Percentiles rank a stretch among this genome's conserved stretches.
Conservation (phyloP, 2,113 vertebrate species). For the Pygoscelis antarcticus region DNA sequence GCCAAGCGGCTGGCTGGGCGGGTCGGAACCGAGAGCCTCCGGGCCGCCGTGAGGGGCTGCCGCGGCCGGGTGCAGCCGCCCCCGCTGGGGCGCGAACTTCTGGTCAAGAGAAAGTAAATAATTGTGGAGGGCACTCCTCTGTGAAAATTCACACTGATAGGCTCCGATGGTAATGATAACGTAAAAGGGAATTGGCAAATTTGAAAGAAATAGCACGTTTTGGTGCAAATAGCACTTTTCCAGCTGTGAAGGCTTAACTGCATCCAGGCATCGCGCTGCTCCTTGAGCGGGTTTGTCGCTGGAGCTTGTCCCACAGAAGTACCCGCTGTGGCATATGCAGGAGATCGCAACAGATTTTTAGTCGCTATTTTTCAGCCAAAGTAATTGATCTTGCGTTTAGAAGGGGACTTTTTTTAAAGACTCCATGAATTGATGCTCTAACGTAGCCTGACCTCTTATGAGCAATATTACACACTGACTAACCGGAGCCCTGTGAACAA, state of each 20-base stretch:
- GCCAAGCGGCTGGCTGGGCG: not conserved
- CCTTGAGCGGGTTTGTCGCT: rapidly evolving
- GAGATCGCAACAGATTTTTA: rapidly evolving
- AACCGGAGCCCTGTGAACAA: not conserved
- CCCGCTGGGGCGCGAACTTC: not conserved
- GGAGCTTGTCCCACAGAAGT: not conserved
- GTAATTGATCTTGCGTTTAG: not conserved
- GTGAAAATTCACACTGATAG: not conserved
- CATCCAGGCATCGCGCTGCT: rapidly evolving
- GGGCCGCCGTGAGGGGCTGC: not conserved
- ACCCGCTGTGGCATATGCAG: not conserved
- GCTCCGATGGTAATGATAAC: rapidly evolving
- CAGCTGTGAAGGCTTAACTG: not conserved
- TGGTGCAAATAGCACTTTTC: not conserved
- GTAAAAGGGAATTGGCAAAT: too few relatives aligned
- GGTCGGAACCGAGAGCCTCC: not conserved
- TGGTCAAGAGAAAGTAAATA: too few relatives aligned
- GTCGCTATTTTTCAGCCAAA: not conserved
- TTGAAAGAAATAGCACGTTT: not conserved
- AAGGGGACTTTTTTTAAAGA: not conserved
- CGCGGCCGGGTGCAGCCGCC: rapidly evolving
- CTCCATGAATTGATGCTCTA: not conserved
- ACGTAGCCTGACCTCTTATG: not conserved
- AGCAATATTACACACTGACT: not conserved
- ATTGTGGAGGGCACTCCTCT: not conserved